Evolutionary conservation across 2,113 vertebrate species (phyloP).

Genomic region (Zosterops pallidus): DNA sequence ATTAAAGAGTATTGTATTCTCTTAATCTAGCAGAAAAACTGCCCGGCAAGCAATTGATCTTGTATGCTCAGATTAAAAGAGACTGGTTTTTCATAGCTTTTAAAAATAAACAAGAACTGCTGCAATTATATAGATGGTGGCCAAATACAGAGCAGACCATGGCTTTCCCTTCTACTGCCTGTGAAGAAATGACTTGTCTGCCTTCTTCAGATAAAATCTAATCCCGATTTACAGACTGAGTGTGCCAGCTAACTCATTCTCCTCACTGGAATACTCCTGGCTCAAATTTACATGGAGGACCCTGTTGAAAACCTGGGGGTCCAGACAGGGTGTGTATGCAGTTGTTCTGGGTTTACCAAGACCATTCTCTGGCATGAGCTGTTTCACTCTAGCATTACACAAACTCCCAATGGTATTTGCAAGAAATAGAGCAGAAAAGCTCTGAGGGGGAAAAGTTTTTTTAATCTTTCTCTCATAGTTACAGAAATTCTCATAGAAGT

Average conservation of each 20-base stretch:
- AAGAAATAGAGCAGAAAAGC: neutral
- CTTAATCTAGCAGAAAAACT: neutral
- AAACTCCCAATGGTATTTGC: neutral
- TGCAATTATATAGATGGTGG: neutral
- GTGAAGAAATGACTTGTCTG: neutral
- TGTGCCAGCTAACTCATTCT: neutral
- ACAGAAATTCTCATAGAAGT: neutral
- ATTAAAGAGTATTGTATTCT: neutral
- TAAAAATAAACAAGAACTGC: neutral
- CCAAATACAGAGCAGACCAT: neutral
- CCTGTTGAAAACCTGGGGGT: neutral
- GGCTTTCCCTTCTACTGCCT: neutral
- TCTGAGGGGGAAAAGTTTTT: neutral
- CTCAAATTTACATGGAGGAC: neutral
- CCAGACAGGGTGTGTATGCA: neutral
- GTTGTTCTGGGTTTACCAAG: neutral
- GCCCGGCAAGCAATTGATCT: neutral
- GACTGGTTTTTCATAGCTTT: neutral
- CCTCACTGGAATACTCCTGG: neutral
- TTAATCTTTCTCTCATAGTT: neutral
- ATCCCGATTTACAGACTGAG: accelerated
- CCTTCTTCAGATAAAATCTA: neutral
- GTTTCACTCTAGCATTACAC: neutral
- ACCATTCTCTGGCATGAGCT: neutral
- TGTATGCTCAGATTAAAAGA: neutral